Evolutionary conservation across 2,888 invertebrate genomes (phyloP).

Genomic region (Andrena bucephala): DNA sequence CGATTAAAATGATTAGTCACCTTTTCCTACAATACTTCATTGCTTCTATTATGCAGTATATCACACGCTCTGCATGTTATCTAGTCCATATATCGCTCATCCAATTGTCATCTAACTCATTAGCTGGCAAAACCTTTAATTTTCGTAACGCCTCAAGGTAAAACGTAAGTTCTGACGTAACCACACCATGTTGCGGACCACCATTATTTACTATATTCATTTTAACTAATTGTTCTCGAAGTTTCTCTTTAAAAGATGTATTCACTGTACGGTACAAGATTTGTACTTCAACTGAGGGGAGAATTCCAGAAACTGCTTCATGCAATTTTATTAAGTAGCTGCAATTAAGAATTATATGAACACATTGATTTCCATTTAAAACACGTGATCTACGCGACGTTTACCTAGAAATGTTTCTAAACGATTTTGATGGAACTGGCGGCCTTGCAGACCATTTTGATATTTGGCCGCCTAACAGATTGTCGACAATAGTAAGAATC

Average conservation of each 20-base stretch:
- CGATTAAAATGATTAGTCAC: slow-evolving; percentile 74
- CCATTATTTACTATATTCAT: slow-evolving; percentile 97
- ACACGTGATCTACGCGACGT: neutral
- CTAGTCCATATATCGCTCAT: slow-evolving; percentile 94
- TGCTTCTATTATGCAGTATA: slow-evolving; percentile 83
- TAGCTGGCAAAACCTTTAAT: slow-evolving; percentile 91
- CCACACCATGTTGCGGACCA: slow-evolving; percentile 98
- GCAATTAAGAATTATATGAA: slow-evolving; percentile 78
- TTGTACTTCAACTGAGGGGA: slow-evolving; percentile 92
- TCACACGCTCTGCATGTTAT: slow-evolving; percentile 86
- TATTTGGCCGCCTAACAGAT: slow-evolving; percentile 92
- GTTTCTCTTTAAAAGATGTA: slow-evolving; percentile 93
- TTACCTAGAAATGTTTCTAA: slow-evolving; percentile 92
- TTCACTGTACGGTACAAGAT: slow-evolving; percentile 92
- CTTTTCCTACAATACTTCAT: slow-evolving; percentile 79
- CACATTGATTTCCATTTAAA: neutral
- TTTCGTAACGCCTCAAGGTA: slow-evolving; percentile 95
- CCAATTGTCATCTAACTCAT: slow-evolving; percentile 91
- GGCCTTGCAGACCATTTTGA: slow-evolving; percentile 97
- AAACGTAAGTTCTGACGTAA: slow-evolving; percentile 96
- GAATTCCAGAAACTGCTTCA: slow-evolving; percentile 94
- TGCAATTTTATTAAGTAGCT: slow-evolving; percentile 95
- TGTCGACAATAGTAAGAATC: slow-evolving; percentile 95
- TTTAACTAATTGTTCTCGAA: slow-evolving; percentile 93
- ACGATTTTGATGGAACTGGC: slow-evolving; percentile 96